Percentiles rank a stretch among this genome's conserved stretches.
Conservation (phyloP, 2,113 vertebrate genomes). For the Aspidoscelis tigris region DNA sequence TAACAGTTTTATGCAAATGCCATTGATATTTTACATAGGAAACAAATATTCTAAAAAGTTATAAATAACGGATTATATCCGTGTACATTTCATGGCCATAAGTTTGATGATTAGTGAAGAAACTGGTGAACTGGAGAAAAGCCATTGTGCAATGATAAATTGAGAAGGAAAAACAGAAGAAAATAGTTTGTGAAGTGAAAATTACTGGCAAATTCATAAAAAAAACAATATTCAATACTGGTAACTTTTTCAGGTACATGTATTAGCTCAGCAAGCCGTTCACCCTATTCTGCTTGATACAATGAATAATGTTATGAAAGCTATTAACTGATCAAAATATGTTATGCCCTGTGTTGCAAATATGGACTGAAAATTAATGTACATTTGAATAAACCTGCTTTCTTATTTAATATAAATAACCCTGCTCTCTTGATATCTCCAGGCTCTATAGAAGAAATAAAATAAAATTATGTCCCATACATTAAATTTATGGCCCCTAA, state of each 20-base stretch:
- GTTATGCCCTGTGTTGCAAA: neutral
- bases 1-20: too few species aligned
- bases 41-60: too few species aligned
- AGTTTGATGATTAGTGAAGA: neutral
- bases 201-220: neutral
- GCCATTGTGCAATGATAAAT: too few species aligned
- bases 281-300: neutral
- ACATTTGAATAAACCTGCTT: conserved; percentile 31
- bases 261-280: too few species aligned
- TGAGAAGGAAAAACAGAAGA: neutral
- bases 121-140: neutral
- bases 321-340: neutral
- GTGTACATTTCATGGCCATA: neutral
- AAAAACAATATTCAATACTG: neutral
- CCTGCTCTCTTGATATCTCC: neutral
- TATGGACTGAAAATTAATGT: conserved; percentile 21
- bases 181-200: neutral
- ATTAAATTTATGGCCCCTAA: neutral
- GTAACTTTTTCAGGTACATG: neutral
- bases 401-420: conserved; percentile 21
- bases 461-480: neutral
- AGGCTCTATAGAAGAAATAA: neutral
- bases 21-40: too few species aligned
- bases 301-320: neutral
- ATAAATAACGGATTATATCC: neutral